A percentile compares a stretch with the other conserved stretches of the same genome.
These are phyloP conservation scores for Drosophila lacertosa DNA, from an alignment of 1,140 invertebrate species.

Conservation along the genomic window DNA sequence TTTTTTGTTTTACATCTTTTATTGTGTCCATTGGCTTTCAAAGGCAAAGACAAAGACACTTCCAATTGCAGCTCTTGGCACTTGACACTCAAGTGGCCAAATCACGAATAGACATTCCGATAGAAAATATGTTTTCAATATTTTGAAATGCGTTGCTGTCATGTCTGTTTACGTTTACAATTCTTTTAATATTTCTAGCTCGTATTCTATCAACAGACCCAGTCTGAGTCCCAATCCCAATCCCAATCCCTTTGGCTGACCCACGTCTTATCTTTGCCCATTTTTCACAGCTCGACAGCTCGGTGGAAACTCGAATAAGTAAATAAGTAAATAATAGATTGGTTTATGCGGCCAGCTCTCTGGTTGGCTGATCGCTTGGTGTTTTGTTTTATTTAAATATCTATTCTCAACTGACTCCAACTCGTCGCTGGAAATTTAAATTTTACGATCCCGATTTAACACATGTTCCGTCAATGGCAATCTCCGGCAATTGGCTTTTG, in stretches of 20 bases:
- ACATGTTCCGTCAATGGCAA: slow-evolving; percentile 58
- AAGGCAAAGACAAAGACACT: slow-evolving; percentile 23
- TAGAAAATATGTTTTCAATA: slow-evolving; percentile 73
- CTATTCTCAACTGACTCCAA: slow-evolving; percentile 45
- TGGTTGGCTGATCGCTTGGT: slow-evolving; percentile 36
- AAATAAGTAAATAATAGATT: too few species aligned
- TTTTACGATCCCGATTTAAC: slow-evolving; percentile 68
- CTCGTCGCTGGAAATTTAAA: slow-evolving; percentile 47
- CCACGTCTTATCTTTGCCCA: slow-evolving; percentile 60
- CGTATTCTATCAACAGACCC: slow-evolving; percentile 64
- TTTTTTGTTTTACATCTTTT: slow-evolving; percentile 57
- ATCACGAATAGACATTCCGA: slow-evolving; percentile 40
- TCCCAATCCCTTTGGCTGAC: slow-evolving; percentile 32
- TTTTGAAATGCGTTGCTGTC: slow-evolving; percentile 60
- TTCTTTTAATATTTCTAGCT: slow-evolving; percentile 60
- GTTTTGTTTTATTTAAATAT: slow-evolving; percentile 75
- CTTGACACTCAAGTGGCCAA: slow-evolving; percentile 68
- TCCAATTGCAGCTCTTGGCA: slow-evolving; percentile 42
- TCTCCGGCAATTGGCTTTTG: slow-evolving; percentile 23
- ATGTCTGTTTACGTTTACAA: slow-evolving; percentile 24
- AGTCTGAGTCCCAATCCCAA: slow-evolving; percentile 26
- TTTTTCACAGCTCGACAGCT: slow-evolving; percentile 41
- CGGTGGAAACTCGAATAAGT: slow-evolving; percentile 46
- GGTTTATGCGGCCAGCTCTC: slow-evolving; percentile 23
- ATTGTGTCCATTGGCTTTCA: too few species aligned